Evolutionary conservation across 1,140 invertebrate species (phyloP), one percentile per base, ranked within the genome.

Genomic region (Drosophila mayri): DNA sequence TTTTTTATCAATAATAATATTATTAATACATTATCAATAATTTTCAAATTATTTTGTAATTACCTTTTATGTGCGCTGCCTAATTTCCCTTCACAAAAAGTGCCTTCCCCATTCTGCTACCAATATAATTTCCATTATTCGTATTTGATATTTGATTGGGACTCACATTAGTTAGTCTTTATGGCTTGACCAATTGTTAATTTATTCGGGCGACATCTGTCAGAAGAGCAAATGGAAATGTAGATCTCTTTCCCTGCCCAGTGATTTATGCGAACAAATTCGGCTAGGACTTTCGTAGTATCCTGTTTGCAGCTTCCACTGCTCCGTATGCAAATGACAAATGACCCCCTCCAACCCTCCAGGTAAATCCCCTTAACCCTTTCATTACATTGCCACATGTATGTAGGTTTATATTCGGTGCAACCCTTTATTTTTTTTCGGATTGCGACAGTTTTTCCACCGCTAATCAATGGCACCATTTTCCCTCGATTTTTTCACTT

Each of bases 401-500:
- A 52, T 30, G 4, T 14, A 10, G 41, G 16, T 37, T 12, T 50
- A 44, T 50, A 44, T 57, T 59, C 40, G 12, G 4, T 70, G 54
- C 60, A 54, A 61, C 63, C 67, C 74, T 37, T 65, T 65, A 49
- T 59, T 22, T 58, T 46, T 55, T 59, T 30, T 67, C 41, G 58
- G 66, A 55, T 61, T 76, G 68, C 37, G 66, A 76, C 54, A 55
- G 20, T 72, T 83, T 54, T 67, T 68, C 55, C 84, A 44, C 52
- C 41, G 64, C 74, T 72, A 82, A 86, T 86, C 82, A 82, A 86
- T 63, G 76, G 47, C 43, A 88, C 57, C 57, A 70, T 80, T 87
- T 87, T 84, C 58, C 71, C 63, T 57, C 30, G 41, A 70, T 77
- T 88, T 87, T 88, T 87, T 84, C 84, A 87, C 76, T 68, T 90